Evolutionary conservation across 2,888 invertebrate genomes (phyloP), one percentile per base, ranked within the genome.

Genomic region (Heliconius aoede): DNA sequence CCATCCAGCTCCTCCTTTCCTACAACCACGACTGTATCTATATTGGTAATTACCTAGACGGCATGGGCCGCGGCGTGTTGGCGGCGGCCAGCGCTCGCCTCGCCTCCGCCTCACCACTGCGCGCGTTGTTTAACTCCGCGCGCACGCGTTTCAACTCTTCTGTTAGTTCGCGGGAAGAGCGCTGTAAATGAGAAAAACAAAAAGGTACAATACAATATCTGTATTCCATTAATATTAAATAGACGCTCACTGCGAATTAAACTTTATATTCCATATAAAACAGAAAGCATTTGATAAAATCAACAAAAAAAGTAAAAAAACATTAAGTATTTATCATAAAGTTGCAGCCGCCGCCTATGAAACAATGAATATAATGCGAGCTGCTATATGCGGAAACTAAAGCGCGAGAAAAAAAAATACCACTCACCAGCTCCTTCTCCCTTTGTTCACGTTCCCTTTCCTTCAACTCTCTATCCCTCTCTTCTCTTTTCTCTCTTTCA

Each of bases 81-180:
- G 69, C 40, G 84, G 84, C 85, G 1, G 83, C 75, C 88, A 83
- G 0, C 89, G 88, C 61, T 98, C 83, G 83, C 81, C 96, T 95
- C 81, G 98, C 95, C 86, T 98, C 98, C 86, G 97, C 97, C 81
- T 97, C 95, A 84, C 97, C 97, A 74, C 95, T 91, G 86, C 97
- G 97, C 85, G 97, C 95, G 30, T 84, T 78, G 3, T 85, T 83
- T 72, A 92, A 82, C 82, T 91, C 92, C 3, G 84, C 85, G 0
- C 84, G 83, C 74, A 88, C 83, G 0, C 89, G 88, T 55, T 83
- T 83, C 71, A 93, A 78, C 83, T 94, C 95, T 95, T 97, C 94
- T 88, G 94, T 82, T 80, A 93, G 94, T 80, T 95, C 95, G 51
- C 92, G 91, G 21, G 90, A 72, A 26, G 74, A 78, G 21, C 77